These are phyloP conservation scores for Phyto melanocephala DNA, from an alignment of 2,888 invertebrate genomes.

Conservation along the genomic window DNA sequence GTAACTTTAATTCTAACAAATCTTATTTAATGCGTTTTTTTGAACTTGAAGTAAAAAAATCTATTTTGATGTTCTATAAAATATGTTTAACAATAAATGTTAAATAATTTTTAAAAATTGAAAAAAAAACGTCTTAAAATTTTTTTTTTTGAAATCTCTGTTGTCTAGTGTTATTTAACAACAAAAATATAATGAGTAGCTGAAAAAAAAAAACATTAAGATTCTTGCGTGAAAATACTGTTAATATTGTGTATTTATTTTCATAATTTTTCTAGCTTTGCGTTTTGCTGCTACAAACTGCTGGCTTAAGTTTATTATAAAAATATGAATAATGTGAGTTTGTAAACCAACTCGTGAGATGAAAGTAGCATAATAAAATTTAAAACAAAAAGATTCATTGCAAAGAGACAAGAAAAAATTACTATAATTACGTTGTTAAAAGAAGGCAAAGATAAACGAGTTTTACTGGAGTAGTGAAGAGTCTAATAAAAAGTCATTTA, in stretches of 20 bases:
- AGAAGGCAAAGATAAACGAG: background rate
- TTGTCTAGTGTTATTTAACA: background rate
- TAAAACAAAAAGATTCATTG: background rate
- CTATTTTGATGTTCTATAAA: no score
- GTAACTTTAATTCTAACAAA: no score
- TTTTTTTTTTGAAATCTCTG: no score
- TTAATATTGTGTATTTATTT: constrained; percentile 28
- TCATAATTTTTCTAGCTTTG: background rate
- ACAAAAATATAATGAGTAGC: background rate
- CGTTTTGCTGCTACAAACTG: background rate
- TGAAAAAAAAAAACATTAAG: background rate
- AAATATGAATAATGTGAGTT: constrained; percentile 51
- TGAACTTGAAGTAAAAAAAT: no score
- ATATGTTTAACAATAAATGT: no score
- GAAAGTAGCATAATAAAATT: constrained; percentile 44
- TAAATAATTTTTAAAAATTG: no score
- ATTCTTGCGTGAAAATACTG: constrained; percentile 3
- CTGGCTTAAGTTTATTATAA: constrained; percentile 40
- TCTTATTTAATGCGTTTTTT: no score
- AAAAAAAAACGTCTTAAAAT: no score
- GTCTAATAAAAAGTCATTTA: constrained; percentile 11
- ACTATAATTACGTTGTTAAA: constrained; percentile 54
- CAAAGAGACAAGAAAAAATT: background rate
- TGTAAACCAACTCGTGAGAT: constrained; percentile 28
- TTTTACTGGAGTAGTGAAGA: background rate